Base-by-base conservation (phyloP, 1,140 invertebrate genomes). In the Adoxophyes honmai region DNA sequence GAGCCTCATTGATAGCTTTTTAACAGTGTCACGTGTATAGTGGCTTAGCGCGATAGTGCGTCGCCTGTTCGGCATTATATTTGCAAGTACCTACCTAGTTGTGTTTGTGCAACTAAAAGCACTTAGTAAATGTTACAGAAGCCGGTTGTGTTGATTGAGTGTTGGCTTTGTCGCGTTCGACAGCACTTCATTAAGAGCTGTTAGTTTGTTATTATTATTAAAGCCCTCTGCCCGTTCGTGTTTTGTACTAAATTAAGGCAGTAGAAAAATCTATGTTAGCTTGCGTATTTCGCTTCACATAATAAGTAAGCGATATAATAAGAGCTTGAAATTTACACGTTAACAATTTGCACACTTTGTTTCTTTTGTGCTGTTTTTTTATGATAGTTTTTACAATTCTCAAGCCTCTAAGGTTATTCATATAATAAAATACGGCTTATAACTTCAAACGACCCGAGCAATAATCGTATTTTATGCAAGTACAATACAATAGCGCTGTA, bases 91-190 rank as follows among this genome's bases (percentile, higher is more conserved):
- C n/a, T n/a, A n/a, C n/a, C n/a, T n/a, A 28, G 21, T 28, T 28
- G 6, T 48, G 42, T 48, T 48, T 48, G 42, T 48, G 42, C 42
- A 48, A 48, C 42, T 48, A 48, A 48, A 48, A 48, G 42, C 42
- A 48, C 42, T 48, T 48, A 48, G 42, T 28, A 33, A 48, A 48
- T 13, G 42, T 48, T 48, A 48, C 42, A 48, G 42, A 21, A 48
- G 42, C 42, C 11, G 18, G 42, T 48, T 48, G 42, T 48, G 16
- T 48, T 48, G 42, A 33, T 33, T 28, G 42, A 33, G 42, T 48
- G 42, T 28, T 48, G 42, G 42, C 21, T 48, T 48, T 48, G 39
- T 44, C 39, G 42, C 21, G 7, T 7, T 18, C 21, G 42, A 48
- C 42, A 48, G 21, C n/a, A 18, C 21, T 33, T 48, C 42, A 48